Evolutionary conservation across 2,113 vertebrate genomes (phyloP).

Genomic region (Chaetodon trifascialis): DNA sequence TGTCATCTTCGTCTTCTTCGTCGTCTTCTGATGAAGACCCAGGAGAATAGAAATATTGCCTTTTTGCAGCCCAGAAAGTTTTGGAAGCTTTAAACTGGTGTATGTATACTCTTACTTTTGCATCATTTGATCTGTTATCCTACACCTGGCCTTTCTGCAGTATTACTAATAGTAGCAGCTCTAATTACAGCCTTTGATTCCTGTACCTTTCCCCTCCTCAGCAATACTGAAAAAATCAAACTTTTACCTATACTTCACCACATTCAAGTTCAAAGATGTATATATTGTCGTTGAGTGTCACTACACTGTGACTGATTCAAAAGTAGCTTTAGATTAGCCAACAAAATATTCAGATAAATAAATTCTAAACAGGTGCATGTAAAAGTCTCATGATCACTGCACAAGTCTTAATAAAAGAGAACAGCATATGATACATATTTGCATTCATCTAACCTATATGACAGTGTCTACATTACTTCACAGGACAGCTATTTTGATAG

Average conservation of each 20-base stretch:
- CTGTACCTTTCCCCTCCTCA: background rate
- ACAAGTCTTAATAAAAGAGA: background rate
- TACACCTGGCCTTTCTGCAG: background rate
- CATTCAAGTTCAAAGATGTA: background rate
- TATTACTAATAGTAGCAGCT: background rate
- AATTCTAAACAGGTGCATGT: background rate
- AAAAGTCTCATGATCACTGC: background rate
- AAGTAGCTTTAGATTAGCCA: slow-evolving; percentile 53
- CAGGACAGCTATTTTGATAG: slow-evolving; percentile 23
- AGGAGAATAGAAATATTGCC: too few relatives aligned
- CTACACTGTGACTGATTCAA: too few relatives aligned
- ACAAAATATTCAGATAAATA: slow-evolving; percentile 25
- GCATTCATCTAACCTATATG: background rate
- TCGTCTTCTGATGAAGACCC: too few relatives aligned
- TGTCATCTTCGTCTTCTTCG: too few relatives aligned
- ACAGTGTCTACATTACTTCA: slow-evolving; percentile 28
- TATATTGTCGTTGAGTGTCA: slow-evolving; percentile 22
- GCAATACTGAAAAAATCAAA: background rate
- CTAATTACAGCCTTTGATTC: background rate
- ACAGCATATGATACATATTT: background rate
- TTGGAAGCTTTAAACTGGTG: too few relatives aligned
- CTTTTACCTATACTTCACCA: background rate
- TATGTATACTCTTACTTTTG: background rate
- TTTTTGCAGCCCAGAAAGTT: too few relatives aligned
- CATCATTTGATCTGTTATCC: background rate